Percentiles rank a stretch among this genome's conserved stretches.
phyloP scores from a whole-genome alignment of 1,140 invertebrate genomes.

The Drosophila sucinea region DNA sequence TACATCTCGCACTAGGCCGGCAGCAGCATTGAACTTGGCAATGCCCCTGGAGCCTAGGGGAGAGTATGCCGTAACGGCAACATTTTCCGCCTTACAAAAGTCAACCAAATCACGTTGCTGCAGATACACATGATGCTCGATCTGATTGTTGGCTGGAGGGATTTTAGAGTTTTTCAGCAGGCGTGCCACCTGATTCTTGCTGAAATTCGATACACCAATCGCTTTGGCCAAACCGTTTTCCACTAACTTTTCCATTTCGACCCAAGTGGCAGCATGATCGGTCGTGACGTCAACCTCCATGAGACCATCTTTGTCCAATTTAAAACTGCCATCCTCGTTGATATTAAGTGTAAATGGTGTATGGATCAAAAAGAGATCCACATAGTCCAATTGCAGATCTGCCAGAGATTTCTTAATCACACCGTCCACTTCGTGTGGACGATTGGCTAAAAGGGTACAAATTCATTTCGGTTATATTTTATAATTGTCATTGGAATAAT shows the following conservation, averaged over 20 bases:
- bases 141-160: slow-evolving; percentile 89
- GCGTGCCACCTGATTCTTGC: slow-evolving; percentile 87
- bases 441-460: slow-evolving; percentile 84
- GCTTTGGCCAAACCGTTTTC: slow-evolving; percentile 87
- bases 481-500: slow-evolving; percentile 18
- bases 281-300: slow-evolving; percentile 87
- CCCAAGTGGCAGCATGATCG: slow-evolving; percentile 89
- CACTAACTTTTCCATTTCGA: slow-evolving; percentile 90
- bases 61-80: slow-evolving; percentile 92
- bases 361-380: slow-evolving; percentile 94
- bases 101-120: slow-evolving; percentile 90
- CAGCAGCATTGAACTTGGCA: slow-evolving; percentile 83
- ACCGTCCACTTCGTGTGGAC: slow-evolving; percentile 88
- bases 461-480: neutral
- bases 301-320: slow-evolving; percentile 85
- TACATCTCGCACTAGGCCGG: slow-evolving; percentile 83
- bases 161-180: slow-evolving; percentile 87
- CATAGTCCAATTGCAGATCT: slow-evolving; percentile 90
- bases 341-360: slow-evolving; percentile 87
- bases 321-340: slow-evolving; percentile 83
- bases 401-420: slow-evolving; percentile 89
- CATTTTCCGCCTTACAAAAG: slow-evolving; percentile 89
- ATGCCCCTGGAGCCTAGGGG: slow-evolving; percentile 90
- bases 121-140: slow-evolving; percentile 92
- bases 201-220: slow-evolving; percentile 93